Evolutionary conservation across 1,140 invertebrate species (phyloP).

Genomic region (Ceratina japonica): DNA sequence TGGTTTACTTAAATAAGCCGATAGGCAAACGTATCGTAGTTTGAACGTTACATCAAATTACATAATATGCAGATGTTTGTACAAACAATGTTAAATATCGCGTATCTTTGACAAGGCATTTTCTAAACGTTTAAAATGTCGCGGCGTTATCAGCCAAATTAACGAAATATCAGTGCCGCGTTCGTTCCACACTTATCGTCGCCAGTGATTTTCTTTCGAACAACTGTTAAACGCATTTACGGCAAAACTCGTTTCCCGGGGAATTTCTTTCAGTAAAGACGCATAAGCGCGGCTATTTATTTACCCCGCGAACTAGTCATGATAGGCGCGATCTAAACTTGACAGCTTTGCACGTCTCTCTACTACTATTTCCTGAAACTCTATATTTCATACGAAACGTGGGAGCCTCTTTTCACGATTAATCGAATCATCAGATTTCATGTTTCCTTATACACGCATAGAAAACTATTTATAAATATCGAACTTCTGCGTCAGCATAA

Average conservation of each 20-base stretch:
- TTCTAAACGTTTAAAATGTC: not conserved
- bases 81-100: not conserved
- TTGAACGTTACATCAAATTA: not conserved
- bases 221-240: not conserved
- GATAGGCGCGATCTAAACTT: not conserved
- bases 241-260: not conserved
- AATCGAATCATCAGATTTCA: not conserved
- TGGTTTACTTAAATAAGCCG: not conserved
- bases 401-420: conserved; percentile 11
- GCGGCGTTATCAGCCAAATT: not conserved
- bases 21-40: not conserved
- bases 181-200: not conserved
- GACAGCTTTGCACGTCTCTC: conserved; percentile 4
- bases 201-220: not conserved
- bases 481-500: no score
- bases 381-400: not conserved
- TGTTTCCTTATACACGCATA: no score
- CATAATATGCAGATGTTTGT: not conserved
- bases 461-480: no score
- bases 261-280: not conserved
- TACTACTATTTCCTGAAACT: not conserved
- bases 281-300: conserved; percentile 5
- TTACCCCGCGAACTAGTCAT: not conserved
- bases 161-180: not conserved
- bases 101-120: conserved; percentile 21